Base-by-base conservation (phyloP, 92 coral and sea anemone genomes). In the Parazoanthus darwini region DNA sequence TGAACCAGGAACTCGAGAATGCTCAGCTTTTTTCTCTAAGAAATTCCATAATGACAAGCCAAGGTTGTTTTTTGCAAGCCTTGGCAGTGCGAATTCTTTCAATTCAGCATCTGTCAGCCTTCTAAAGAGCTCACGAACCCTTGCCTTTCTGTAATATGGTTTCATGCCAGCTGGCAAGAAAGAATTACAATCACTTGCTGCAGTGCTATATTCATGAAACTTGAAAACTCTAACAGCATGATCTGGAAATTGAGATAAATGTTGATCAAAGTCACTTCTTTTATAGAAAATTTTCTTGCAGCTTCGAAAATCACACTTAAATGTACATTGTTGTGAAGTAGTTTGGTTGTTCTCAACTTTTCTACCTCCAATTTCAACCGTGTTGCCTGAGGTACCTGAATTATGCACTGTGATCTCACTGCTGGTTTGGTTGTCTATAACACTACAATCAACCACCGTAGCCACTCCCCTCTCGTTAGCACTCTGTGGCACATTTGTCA, bases 1-100 rank as follows among this genome's bases (percentile, higher is more conserved):
- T 15, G 85, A 81, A 35, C 85, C 85, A 15, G 85, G 73, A 58
- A 81, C 85, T 51, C 85, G 85, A 37, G 85, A 81, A 15, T 81
- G 85, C 63, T 81, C 85, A 81, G 85, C 85, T 59, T 81, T 58
- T 43, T 81, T 81, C 54, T 81, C 85, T 42, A 81, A 81, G 25
- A 81, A 81, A 59, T 81, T 38, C 85, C 85, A 81, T 50, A 81
- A 35, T 3, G 73, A 81, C 46, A 63, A 63, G 29, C 73, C 73
- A 63, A 22, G 72, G 48, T 59, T 63, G 36, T 59, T 81, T 50
- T 51, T 79, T 26, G 37, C 86, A 67, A 83, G 86, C 63, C 86
- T 67, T 15, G 86, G 86, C 43, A 83, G n/a, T 23, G 86, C 86
- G 68, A 83, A 83, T 83, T 83, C 86, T n/a, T 83, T 83, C 66